Percentiles rank a stretch among this genome's conserved stretches.
These are phyloP conservation scores for Chionodraco myersi DNA, from an alignment of 2,113 vertebrate genomes.

Conservation along the genomic window DNA sequence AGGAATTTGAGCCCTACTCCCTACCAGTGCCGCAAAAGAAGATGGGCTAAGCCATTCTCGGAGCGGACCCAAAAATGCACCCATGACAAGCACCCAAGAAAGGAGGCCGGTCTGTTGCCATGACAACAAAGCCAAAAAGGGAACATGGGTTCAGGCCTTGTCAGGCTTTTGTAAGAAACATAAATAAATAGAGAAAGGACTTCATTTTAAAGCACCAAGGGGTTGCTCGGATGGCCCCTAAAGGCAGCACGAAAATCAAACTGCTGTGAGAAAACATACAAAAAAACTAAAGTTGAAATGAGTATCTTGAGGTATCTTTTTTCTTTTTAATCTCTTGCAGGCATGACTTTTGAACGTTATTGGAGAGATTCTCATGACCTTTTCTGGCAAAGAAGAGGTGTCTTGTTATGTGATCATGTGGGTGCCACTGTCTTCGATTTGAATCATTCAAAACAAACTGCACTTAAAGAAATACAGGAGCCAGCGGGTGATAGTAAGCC, in stretches of 20 bases:
- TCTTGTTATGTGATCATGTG: background rate
- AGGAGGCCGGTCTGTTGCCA: constrained; percentile 41
- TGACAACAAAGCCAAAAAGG: constrained; percentile 63
- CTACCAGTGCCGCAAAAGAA: constrained; percentile 30
- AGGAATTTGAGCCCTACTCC: constrained; percentile 39
- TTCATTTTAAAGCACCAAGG: constrained; percentile 76
- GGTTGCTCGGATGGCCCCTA: constrained; percentile 56
- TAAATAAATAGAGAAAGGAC: constrained; percentile 75
- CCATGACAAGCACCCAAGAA: constrained; percentile 43
- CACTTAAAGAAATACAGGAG: background rate
- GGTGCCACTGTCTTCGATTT: background rate
- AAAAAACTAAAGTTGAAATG: constrained; percentile 41
- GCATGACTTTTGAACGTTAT: constrained; percentile 21
- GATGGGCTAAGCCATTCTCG: constrained; percentile 54
- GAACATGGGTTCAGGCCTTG: constrained; percentile 66
- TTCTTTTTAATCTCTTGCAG: constrained; percentile 35
- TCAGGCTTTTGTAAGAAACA: constrained; percentile 70
- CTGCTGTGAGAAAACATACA: constrained; percentile 52
- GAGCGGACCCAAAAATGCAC: constrained; percentile 41
- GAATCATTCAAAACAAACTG: background rate
- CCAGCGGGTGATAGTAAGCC: background rate
- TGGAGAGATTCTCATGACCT: constrained; percentile 25
- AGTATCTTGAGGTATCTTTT: constrained; percentile 45
- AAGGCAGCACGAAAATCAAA: constrained; percentile 46
- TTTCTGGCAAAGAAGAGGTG: constrained; percentile 33